Evolutionary conservation across 2,888 invertebrate genomes (phyloP), one percentile per base, ranked within the genome.

Genomic region (Stratiomys singularior): DNA sequence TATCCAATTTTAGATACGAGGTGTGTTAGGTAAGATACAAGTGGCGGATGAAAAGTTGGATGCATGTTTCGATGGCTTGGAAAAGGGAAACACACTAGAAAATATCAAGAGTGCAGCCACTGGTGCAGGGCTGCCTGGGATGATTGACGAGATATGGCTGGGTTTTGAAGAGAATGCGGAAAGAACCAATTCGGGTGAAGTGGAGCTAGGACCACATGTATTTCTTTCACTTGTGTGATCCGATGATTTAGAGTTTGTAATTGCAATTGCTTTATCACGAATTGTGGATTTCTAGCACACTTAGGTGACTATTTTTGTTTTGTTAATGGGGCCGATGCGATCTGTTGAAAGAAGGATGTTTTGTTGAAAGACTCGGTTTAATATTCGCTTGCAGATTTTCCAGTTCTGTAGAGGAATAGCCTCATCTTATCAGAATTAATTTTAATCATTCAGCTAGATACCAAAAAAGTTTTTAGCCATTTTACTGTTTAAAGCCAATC

Each of bases 1-100:
- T 37, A 66, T 69, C 69, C 69, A 69, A 69, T 69, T 69, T 69
- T 69, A 69, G 69, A 69, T 69, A 5, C 25, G 46, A 69, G 47
- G 21, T 69, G 21, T 69, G 46, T 69, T 69, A 47, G 69, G 69
- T 47, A 69, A 66, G 66, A 66, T 46, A 47, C 69, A 69, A 69
- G 69, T 69, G 47, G 69, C 44, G 47, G 47, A 69, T 47, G 13
- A 21, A 25, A 13, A 13, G 60, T 11, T 60, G 23, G 67, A 67
- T 46, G 23, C 5, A 15, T 66, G 21, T 18, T 37, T 4, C n/a
- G n/a, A n/a, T 15, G 66, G 37, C 37, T 37, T 37, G 37, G 37
- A 15, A 52, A 52, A 52, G 52, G 15, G 18, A 18, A 52, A 15
- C 7, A 15, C 52, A 52, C 52, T 52, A 52, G 15, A 18, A 52